These are phyloP conservation scores for Pocillopora grandis DNA, from an alignment of 92 coral and sea anemone species.

Conservation along the genomic window DNA sequence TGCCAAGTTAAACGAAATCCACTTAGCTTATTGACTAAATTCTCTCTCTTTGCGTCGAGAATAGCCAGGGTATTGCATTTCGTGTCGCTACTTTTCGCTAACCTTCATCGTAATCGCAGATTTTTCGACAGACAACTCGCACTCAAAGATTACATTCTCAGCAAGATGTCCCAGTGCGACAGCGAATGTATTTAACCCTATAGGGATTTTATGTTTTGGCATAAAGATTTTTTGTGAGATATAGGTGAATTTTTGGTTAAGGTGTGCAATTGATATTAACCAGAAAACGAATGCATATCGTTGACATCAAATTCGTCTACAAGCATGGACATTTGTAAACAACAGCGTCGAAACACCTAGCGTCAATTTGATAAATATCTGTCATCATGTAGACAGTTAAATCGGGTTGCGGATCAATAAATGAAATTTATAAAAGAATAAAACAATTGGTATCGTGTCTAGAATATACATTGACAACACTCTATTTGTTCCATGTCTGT, in stretches of 20 bases:
- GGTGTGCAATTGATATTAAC: too few relatives aligned
- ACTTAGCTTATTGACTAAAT: background rate
- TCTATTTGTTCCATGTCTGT: too few relatives aligned
- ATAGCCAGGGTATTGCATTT: background rate
- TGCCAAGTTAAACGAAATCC: background rate
- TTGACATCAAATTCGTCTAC: background rate
- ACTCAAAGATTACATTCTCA: background rate
- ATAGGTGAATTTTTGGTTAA: background rate
- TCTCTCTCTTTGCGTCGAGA: background rate
- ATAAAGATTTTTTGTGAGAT: background rate
- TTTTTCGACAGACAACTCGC: slow-evolving; percentile 8
- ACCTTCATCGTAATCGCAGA: background rate
- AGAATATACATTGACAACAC: too few relatives aligned
- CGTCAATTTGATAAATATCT: slow-evolving; percentile 3
- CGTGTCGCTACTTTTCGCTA: background rate
- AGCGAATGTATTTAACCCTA: background rate
- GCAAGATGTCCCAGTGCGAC: slow-evolving; percentile 24
- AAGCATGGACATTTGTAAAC: background rate
- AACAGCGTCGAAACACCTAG: background rate
- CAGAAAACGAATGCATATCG: too few relatives aligned
- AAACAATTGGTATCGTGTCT: background rate
- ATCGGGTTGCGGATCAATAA: slow-evolving; percentile 5
- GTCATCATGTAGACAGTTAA: background rate
- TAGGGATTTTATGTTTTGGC: background rate
- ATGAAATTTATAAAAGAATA: background rate